Percentiles rank a stretch among this genome's conserved stretches.
Evolutionary conservation across 2,113 vertebrate species (phyloP).

Genomic region (Dolichallabes microphthalmus): DNA sequence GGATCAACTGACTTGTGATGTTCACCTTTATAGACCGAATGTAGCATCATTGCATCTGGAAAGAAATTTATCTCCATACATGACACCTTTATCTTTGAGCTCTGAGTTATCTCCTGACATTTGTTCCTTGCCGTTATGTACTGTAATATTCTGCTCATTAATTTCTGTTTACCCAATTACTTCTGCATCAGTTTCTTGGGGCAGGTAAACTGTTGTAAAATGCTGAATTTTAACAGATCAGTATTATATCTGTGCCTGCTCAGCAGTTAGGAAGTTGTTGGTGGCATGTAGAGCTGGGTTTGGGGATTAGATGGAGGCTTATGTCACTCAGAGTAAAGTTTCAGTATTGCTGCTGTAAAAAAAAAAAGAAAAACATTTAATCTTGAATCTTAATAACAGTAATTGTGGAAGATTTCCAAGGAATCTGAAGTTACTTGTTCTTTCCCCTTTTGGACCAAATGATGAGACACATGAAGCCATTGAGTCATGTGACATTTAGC

Average conservation of each 20-base stretch:
- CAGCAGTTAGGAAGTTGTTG: constrained; percentile 20
- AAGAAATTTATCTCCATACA: not conserved
- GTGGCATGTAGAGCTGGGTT: not conserved
- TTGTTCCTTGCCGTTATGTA: not conserved
- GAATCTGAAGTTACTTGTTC: not conserved
- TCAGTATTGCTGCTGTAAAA: not conserved
- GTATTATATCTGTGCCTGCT: constrained; percentile 30
- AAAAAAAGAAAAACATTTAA: no score
- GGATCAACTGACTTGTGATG: not conserved
- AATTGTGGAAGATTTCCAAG: not conserved
- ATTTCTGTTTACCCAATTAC: constrained; percentile 20
- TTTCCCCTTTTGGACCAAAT: not conserved
- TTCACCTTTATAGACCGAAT: not conserved
- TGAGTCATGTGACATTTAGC: constrained; percentile 35
- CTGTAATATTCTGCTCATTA: not conserved
- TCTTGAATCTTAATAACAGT: not conserved
- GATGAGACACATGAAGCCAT: constrained; percentile 9
- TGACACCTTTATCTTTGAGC: not conserved
- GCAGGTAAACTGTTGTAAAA: not conserved
- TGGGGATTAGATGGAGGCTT: not conserved
- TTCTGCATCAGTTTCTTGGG: not conserved
- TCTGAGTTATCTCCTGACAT: constrained; percentile 4
- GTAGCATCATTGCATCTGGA: not conserved
- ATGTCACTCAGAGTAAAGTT: constrained; percentile 14
- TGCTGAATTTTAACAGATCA: constrained; percentile 23